phyloP scores from a whole-genome alignment of 2,113 vertebrate species.

The Neomonachus schauinslandi region DNA sequence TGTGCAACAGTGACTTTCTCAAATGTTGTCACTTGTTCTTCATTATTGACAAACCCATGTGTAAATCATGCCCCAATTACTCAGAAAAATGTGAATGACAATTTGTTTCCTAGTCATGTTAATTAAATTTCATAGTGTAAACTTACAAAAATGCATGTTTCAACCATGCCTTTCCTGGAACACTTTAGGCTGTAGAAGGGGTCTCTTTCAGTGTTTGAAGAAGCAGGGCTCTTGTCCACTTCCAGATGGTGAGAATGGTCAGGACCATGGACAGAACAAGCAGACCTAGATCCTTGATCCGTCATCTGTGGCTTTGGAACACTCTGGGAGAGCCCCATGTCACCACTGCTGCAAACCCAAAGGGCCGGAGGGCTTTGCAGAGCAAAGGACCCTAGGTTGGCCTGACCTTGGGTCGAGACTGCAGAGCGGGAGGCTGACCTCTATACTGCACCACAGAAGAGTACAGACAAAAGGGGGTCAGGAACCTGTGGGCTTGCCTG shows the following conservation, averaged over 20 bases:
- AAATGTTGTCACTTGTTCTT: background rate
- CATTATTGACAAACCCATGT: background rate
- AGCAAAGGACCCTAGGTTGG: background rate
- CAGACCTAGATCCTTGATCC: no score
- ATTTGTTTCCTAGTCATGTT: background rate
- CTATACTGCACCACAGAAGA: rapidly evolving
- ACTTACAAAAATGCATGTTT: no score
- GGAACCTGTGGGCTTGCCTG: background rate
- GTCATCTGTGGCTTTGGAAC: background rate
- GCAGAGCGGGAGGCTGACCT: rapidly evolving
- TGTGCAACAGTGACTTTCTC: background rate
- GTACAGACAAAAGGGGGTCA: background rate
- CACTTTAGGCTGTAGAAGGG: no score
- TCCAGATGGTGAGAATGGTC: background rate
- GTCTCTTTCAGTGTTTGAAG: background rate
- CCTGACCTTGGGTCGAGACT: rapidly evolving
- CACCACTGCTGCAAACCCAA: no score
- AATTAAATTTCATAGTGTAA: background rate
- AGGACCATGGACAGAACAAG: rapidly evolving
- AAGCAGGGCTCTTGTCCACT: rapidly evolving
- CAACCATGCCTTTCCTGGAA: background rate
- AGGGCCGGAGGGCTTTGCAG: background rate
- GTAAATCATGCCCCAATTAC: background rate
- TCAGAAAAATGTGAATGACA: background rate
- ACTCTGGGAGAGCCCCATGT: background rate